Evolutionary conservation across 2,113 vertebrate species (phyloP).

Genomic region (Saccopteryx bilineata): DNA sequence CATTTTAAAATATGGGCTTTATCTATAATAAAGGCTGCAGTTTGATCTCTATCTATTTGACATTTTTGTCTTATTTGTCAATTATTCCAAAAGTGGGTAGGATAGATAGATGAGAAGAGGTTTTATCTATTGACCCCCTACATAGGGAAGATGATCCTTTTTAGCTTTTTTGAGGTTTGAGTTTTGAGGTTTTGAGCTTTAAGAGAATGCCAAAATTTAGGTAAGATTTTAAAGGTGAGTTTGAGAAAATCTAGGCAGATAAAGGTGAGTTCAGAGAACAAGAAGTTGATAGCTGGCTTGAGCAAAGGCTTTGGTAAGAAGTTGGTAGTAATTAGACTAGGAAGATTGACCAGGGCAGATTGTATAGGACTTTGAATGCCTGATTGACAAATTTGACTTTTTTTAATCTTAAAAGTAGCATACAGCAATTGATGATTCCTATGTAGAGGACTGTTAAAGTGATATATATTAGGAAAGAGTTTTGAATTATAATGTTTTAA

Average conservation of each 20-base stretch:
- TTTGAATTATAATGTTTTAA: conserved; percentile 39
- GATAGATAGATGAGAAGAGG: neutral
- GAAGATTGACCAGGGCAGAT: neutral
- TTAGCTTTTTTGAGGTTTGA: neutral
- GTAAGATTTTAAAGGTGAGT: neutral
- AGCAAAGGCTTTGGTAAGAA: neutral
- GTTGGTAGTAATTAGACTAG: neutral
- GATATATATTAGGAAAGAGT: neutral
- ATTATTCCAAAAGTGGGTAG: neutral
- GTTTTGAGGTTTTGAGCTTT: neutral
- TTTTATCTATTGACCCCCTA: conserved; percentile 28
- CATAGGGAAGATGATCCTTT: neutral
- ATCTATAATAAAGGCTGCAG: neutral
- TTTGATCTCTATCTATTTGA: neutral
- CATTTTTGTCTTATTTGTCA: conserved; percentile 42
- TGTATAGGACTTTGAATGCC: neutral
- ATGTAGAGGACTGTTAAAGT: neutral
- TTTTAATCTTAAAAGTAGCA: neutral
- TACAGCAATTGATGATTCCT: conserved; percentile 28
- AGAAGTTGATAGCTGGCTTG: neutral
- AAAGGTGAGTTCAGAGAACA: neutral
- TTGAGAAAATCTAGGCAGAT: neutral
- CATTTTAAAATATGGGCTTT: conserved; percentile 13
- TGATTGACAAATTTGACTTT: neutral
- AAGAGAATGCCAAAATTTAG: neutral